Evolutionary conservation across 2,797 vertebrate genomes (phyloP), one percentile per base, ranked within the genome.

Genomic region (Pitangus sulphuratus): DNA sequence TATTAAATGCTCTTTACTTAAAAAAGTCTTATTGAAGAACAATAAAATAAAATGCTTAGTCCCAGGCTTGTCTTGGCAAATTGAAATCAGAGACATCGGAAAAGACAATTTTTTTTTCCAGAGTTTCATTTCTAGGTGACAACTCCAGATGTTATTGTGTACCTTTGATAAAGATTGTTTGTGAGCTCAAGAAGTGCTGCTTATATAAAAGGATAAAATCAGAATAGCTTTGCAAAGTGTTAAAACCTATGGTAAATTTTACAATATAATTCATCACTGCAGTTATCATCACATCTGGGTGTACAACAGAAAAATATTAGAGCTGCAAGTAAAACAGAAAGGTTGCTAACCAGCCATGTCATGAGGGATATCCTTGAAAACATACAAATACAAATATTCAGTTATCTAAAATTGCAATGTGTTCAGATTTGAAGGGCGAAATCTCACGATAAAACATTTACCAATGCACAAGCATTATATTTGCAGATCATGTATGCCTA

Each of bases 221-320:
- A 79, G 44, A 89, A 30, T 14, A 66, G 4, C 18, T 45, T 54
- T 25, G 82, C 12, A 33, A 54, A 39, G 13, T 33, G 33, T 37
- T 90, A 79, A 51, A 89, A 90, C 12, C 5, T 22, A 74, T 12
- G 61, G 51, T 76, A 82, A 76, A 12, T 69, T 82, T 61, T 75
- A 31, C 21, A 60, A 15, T 31, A 25, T 9, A 62, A 25, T 84
- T 93, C 50, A 69, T 84, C 47, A 68, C 6, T 57, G 26, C 10
- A 68, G 12, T 88, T 88, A 37, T 70, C 40, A 68, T 76, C 26
- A 44, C 7, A 66, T 39, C 39, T 81, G 71, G 30, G 28, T 19
- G 47, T 12, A 26, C 1, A 31, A 12, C 18, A 56, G 40, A 44
- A 87, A 76, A 60, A 22, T 47, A 18, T 37, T 62, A 62, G 35